Evolutionary conservation across 2,113 vertebrate genomes (phyloP).

Genomic region (Heliornis fulica): DNA sequence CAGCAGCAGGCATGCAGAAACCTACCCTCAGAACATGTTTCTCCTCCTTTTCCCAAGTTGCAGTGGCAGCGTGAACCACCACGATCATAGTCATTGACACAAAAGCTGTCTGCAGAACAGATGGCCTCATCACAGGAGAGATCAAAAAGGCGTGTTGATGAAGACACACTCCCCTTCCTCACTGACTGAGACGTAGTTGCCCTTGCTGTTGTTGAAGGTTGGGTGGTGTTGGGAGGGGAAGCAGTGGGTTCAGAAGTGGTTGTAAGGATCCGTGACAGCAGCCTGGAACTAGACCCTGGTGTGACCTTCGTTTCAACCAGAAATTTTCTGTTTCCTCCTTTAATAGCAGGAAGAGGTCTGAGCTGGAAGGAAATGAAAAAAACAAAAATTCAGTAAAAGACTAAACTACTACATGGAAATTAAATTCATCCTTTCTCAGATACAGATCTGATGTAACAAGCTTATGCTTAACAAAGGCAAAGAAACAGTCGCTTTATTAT

Average conservation of each 20-base stretch:
- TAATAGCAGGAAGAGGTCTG: constrained; percentile 80
- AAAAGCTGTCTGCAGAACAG: constrained; percentile 91
- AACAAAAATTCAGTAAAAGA: neutral
- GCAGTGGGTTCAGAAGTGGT: constrained; percentile 31
- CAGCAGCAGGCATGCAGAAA: neutral
- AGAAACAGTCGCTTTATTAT: neutral
- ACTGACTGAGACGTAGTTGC: neutral
- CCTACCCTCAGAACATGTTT: constrained; percentile 84
- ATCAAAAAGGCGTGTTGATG: constrained; percentile 71
- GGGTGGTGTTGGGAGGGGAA: neutral
- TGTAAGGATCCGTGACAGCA: constrained; percentile 33
- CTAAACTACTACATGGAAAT: neutral
- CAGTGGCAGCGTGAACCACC: constrained; percentile 92
- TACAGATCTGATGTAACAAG: neutral
- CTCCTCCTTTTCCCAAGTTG: constrained; percentile 86
- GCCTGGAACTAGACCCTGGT: constrained; percentile 66
- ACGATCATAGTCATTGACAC: constrained; percentile 82
- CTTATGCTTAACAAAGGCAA: neutral
- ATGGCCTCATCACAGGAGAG: constrained; percentile 84
- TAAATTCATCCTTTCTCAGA: neutral
- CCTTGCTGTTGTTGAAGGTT: neutral
- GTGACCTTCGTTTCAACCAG: constrained; percentile 76
- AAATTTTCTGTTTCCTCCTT: constrained; percentile 77
- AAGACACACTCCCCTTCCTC: neutral
- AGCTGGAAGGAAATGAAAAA: constrained; percentile 71